Base-by-base conservation (phyloP, 2,797 vertebrate genomes). In the Lacerta agilis region DNA sequence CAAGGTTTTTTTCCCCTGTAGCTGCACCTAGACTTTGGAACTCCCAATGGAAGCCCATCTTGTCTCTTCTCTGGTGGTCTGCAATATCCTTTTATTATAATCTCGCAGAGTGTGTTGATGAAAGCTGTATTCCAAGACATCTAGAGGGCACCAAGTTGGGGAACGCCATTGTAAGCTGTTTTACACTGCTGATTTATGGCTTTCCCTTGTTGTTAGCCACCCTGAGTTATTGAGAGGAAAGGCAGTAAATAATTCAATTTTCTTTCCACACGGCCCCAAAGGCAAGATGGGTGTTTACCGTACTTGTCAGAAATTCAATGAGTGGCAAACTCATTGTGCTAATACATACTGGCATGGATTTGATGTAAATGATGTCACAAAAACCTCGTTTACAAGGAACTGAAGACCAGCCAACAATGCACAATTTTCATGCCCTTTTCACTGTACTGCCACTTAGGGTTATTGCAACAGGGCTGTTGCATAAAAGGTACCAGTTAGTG, bases 401-500 rank as follows among this genome's bases (percentile, higher is more conserved):
- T 15, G 23, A 77, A 77, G 20, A 43, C 9, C 27, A 17, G 36
- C 33, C 41, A 69, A 41, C 66, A 61, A 78, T 69, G 43, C 45
- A 58, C 43, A 45, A 72, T 43, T 17, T 11, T 45, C 64, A n/a
- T 78, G 33, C 58, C 27, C 23, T 61, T 49, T 82, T 75, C 69
- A 82, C 33, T 18, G 20, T 36, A 72, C 36, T 23, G 11, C 33
- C 27, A 61, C 23, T 29, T 10, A 23, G 25, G 38, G 79, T 58
- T 81, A 72, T 27, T 33, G 10, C 33, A 15, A 66, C 11, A 29
- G 20, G 18, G 5, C 72, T 33, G 33, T 49, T 77, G 72, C 73
- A 87, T 76, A 67, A 82, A 85, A 33, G 41, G 85, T 86, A n/a
- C 41, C 87, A 78, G 3, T 69, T 66, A 38, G 27, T 69, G 33